A percentile compares a stretch with the other conserved stretches of the same genome.
Evolutionary conservation across 2,797 vertebrate genomes (phyloP).

Genomic region (Poeciliopsis presidionis): DNA sequence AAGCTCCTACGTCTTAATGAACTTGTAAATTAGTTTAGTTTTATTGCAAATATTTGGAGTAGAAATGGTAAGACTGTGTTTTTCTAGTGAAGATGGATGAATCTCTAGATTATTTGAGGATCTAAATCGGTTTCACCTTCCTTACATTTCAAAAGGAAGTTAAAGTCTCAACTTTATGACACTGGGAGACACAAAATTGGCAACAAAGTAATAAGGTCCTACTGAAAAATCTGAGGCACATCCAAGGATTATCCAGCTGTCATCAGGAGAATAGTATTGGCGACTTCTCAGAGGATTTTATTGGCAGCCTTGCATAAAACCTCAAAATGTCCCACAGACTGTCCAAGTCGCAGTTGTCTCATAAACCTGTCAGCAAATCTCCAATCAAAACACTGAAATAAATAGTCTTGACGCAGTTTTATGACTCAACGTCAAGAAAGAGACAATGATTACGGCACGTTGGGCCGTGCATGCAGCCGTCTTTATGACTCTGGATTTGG

Average conservation of each 20-base stretch:
- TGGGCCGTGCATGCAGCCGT: conserved; percentile 4
- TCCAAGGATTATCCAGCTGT: conserved; percentile 21
- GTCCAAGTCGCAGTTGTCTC: conserved; percentile 44
- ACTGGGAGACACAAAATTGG: conserved; percentile 2
- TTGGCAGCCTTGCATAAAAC: conserved; percentile 50
- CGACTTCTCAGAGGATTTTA: conserved; percentile 46
- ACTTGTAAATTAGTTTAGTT: too few species aligned
- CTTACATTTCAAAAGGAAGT: not conserved
- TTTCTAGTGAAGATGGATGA: not conserved
- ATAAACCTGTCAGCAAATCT: conserved; percentile 60
- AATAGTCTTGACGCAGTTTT: conserved; percentile 11
- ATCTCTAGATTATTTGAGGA: not conserved
- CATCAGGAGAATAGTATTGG: conserved; percentile 38
- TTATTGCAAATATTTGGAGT: too few species aligned
- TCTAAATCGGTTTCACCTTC: not conserved
- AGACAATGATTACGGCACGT: conserved; percentile 7
- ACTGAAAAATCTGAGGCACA: conserved; percentile 6
- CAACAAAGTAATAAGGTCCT: conserved; percentile 33
- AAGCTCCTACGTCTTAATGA: too few species aligned
- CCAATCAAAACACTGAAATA: conserved; percentile 42
- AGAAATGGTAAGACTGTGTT: not conserved
- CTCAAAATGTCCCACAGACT: conserved; percentile 50
- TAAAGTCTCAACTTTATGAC: not conserved
- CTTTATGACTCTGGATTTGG: conserved; percentile 7
- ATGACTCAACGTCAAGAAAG: conserved; percentile 23